Percentiles rank a stretch among this genome's conserved stretches.
Evolutionary conservation across 2,888 invertebrate genomes (phyloP).

Genomic region (Eudasyphora cyanicolor): DNA sequence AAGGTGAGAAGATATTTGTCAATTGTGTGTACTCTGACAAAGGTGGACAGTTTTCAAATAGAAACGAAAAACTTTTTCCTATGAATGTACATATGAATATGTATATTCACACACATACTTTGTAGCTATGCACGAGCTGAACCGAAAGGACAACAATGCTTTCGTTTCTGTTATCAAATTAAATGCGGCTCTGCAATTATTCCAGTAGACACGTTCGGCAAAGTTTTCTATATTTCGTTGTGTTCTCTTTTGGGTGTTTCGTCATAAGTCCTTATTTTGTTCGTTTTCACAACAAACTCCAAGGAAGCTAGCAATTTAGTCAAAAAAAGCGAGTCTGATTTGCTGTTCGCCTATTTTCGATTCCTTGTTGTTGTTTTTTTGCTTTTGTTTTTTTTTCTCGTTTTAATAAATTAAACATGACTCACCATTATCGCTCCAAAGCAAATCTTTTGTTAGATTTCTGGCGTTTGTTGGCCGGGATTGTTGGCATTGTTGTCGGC

Average conservation of each 20-base stretch:
- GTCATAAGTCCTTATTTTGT: no score
- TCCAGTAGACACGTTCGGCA: neutral
- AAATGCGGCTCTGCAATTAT: neutral
- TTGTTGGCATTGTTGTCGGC: neutral
- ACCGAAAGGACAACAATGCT: neutral
- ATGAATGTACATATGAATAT: no score
- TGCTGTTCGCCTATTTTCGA: neutral
- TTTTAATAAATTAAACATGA: slow-evolving; percentile 58
- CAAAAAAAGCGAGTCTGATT: slow-evolving; percentile 2
- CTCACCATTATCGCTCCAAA: slow-evolving; percentile 47
- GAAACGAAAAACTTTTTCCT: no score
- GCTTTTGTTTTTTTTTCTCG: no score
- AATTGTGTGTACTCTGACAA: neutral
- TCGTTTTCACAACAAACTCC: neutral
- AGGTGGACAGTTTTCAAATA: neutral
- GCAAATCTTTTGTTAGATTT: slow-evolving; percentile 14
- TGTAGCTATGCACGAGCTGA: no score
- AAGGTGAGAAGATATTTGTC: neutral
- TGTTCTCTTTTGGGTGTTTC: no score
- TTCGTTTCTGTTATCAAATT: neutral
- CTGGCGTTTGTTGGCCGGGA: neutral
- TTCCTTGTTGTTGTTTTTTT: slow-evolving; percentile 20
- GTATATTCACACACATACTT: neutral
- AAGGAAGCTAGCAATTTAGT: slow-evolving; percentile 2
- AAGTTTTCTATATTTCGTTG: neutral